Evolutionary conservation across 2,113 vertebrate species (phyloP), one percentile per base, ranked within the genome.

Genomic region (Phrynocephalus versicolor): DNA sequence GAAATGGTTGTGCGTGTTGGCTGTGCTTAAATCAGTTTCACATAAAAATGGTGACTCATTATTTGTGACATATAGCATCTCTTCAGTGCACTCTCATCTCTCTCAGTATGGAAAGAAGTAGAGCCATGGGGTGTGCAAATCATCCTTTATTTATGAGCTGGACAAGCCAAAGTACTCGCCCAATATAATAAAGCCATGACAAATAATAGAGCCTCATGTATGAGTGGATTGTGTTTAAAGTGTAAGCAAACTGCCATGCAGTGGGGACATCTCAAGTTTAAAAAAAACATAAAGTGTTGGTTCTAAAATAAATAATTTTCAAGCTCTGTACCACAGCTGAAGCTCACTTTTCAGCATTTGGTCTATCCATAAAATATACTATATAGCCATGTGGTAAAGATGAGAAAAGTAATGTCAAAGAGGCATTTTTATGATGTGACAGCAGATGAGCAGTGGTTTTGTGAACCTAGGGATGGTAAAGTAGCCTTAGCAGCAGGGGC

Each of bases 21-120:
- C 55, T 89, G 70, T 1, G 0, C 62, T 82, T 71, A 88, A 35
- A 84, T n/a, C 72, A 84, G 85, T 74, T 83, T 88, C 80, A 73
- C 67, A 23, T 62, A 88, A 4, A 78, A 57, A 1, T 71, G 79
- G 13, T 55, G 33, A 73, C 85, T 88, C 88, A 85, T 92, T 85
- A 89, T 90, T 84, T 65, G 85, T 87, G 37, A 85, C 27, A 83
- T 76, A 78, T 16, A 89, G 51, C 81, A 10, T 27, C 73, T 85
- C 71, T 93, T 89, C 67, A 83, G 85, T 77, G 89, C 84, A 76
- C 77, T 39, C 70, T 92, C 84, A 88, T 91, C 72, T 62, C 84
- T 89, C 64, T n/a, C 21, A 74, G 0, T 35, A 39, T 87, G 71
- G 60, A 60, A 76, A 81, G 64, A 21, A 81, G 30, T 45, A 88